A percentile compares a stretch with the other conserved stretches of the same genome.
Evolutionary conservation across 1,140 invertebrate species (phyloP).

Genomic region (Megathymus violae): DNA sequence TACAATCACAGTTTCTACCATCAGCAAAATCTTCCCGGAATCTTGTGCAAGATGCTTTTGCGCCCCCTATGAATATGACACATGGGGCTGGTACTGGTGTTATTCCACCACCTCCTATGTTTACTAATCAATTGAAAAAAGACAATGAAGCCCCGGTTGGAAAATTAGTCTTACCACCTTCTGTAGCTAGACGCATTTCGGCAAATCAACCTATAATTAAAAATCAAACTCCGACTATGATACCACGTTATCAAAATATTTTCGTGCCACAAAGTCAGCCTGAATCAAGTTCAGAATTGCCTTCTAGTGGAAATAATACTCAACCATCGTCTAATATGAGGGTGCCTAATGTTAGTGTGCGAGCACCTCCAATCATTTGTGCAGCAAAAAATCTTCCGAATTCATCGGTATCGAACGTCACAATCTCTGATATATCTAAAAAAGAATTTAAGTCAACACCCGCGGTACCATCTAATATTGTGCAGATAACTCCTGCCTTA

Average conservation of each 20-base stretch:
- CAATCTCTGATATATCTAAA: not conserved
- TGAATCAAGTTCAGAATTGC: conserved; percentile 4
- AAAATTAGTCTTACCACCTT: conserved; percentile 68
- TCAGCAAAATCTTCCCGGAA: conserved; percentile 1
- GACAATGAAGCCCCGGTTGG: conserved; percentile 47
- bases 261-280: conserved; percentile 54
- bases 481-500: not conserved
- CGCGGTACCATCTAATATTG: not conserved
- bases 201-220: conserved; percentile 64
- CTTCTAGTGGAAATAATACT: not conserved
- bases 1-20: conserved; percentile 7
- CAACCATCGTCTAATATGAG: conserved; percentile 1
- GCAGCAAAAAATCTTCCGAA: not conserved
- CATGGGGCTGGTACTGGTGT: conserved; percentile 37
- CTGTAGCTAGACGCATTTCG: conserved; percentile 67
- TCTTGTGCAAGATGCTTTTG: conserved; percentile 10
- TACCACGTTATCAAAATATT: conserved; percentile 49
- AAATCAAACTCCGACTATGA: conserved; percentile 40
- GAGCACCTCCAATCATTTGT: not conserved
- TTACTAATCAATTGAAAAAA: conserved; percentile 55
- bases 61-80: conserved; percentile 10
- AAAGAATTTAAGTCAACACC: not conserved
- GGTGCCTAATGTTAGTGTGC: not conserved
- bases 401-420: not conserved
- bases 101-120: conserved; percentile 77